Conservation (phyloP, 1,140 invertebrate genomes). For the Prorops nasuta region DNA sequence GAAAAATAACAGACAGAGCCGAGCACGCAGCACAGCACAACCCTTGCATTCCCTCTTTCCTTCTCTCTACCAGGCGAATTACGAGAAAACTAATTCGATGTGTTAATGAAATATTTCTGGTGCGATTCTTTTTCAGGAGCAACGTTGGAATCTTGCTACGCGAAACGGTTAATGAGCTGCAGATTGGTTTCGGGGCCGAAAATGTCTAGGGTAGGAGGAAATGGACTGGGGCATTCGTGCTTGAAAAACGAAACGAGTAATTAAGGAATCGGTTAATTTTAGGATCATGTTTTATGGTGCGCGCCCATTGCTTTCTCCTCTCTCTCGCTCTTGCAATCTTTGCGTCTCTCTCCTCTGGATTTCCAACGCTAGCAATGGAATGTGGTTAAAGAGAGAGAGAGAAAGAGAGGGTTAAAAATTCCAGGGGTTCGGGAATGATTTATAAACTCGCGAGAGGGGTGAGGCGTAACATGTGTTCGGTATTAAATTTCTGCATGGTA, state of each 20-base stretch:
- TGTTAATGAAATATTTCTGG: too few species aligned
- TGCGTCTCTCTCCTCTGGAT: slow-evolving; percentile 10
- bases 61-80: slow-evolving; percentile 1
- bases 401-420: slow-evolving; percentile 35
- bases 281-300: slow-evolving; percentile 43
- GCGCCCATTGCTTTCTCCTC: slow-evolving; percentile 7
- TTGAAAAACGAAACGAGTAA: slow-evolving; percentile 42
- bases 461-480: slow-evolving; percentile 28
- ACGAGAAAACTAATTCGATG: too few species aligned
- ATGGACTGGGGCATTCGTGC: slow-evolving; percentile 15
- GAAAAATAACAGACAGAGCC: background rate
- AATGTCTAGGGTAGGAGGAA: slow-evolving; percentile 10
- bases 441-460: slow-evolving; percentile 23
- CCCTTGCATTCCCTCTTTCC: background rate
- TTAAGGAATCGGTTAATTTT: slow-evolving; percentile 51
- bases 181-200: slow-evolving; percentile 30
- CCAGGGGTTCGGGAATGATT: slow-evolving; percentile 26
- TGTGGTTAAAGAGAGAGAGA: too few species aligned
- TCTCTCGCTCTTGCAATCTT: background rate
- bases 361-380: slow-evolving; percentile 13
- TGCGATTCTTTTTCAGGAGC: too few species aligned
- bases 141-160: too few species aligned
- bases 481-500: slow-evolving; percentile 21
- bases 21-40: background rate
- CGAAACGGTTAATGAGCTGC: slow-evolving; percentile 32